phyloP scores from a whole-genome alignment of 2,888 invertebrate species.

The Taphrorychus bicolor region DNA sequence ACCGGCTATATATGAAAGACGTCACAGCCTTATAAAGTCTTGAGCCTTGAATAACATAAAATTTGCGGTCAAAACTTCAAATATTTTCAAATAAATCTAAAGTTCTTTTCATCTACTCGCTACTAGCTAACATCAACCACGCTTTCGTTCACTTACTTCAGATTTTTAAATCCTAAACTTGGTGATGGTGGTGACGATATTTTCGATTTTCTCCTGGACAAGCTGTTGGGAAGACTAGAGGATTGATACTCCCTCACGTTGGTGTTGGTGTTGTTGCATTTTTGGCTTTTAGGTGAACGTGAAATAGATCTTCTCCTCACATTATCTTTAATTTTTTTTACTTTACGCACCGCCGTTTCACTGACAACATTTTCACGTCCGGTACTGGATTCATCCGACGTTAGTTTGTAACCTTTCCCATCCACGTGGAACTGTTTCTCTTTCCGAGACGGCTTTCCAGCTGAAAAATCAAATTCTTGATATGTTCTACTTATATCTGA shows the following conservation, averaged over 20 bases:
- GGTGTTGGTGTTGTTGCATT: constrained; percentile 46
- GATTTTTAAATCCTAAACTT: not conserved
- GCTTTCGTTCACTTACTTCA: not conserved
- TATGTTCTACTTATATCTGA: too few species aligned
- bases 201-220: constrained; percentile 67
- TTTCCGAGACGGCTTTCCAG: constrained; percentile 38
- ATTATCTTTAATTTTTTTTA: constrained; percentile 69
- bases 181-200: constrained; percentile 47
- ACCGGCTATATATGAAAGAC: too few species aligned
- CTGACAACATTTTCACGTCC: constrained; percentile 41
- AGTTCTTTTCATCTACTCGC: too few species aligned
- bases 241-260: constrained; percentile 50
- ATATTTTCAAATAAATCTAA: too few species aligned
- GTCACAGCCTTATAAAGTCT: too few species aligned
- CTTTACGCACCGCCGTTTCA: constrained; percentile 65
- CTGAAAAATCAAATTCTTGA: constrained; percentile 7
- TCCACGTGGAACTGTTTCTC: constrained; percentile 35
- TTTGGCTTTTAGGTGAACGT: constrained; percentile 65
- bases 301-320: constrained; percentile 71
- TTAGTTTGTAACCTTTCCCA: constrained; percentile 48
- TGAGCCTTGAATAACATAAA: too few species aligned
- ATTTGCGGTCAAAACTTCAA: too few species aligned
- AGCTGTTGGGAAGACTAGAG: constrained; percentile 59
- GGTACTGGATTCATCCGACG: constrained; percentile 61
- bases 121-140: too few species aligned